These are phyloP conservation scores for Hyppa rectilinea DNA, from an alignment of 2,888 invertebrate genomes.

Conservation along the genomic window DNA sequence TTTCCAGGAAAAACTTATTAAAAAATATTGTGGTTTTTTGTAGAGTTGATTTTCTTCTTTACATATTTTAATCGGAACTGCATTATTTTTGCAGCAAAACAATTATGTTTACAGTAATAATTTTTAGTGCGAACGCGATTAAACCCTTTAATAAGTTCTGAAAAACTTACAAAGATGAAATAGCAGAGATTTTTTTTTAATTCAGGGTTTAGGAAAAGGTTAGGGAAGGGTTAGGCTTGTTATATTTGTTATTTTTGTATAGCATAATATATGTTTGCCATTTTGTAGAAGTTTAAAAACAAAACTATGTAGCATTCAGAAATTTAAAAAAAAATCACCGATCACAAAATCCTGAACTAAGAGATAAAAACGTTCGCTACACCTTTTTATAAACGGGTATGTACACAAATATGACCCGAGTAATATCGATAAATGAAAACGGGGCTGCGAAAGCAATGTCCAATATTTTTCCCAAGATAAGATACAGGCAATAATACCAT, in stretches of 20 bases:
- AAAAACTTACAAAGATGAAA: neutral
- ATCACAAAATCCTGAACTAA: constrained; percentile 31
- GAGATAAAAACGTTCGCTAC: constrained; percentile 36
- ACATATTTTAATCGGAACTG: neutral
- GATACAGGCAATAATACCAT: constrained; percentile 86
- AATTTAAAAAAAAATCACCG: constrained; percentile 39
- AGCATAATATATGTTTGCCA: no score
- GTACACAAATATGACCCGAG: constrained; percentile 47
- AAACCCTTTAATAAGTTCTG: neutral
- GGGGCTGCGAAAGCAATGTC: constrained; percentile 73
- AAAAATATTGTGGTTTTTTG: constrained; percentile 49
- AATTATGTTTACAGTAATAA: neutral
- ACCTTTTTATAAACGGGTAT: constrained; percentile 46
- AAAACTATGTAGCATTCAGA: neutral
- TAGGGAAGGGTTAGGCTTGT: no score
- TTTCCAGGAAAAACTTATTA: constrained; percentile 45
- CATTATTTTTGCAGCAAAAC: neutral
- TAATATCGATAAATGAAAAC: constrained; percentile 75
- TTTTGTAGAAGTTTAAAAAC: neutral
- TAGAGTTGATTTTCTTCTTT: constrained; percentile 20
- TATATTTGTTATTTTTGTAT: no score
- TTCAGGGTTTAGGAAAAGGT: no score
- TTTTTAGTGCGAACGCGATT: no score
- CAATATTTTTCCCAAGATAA: constrained; percentile 83
- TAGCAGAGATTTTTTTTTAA: neutral